Percentiles rank a stretch among this genome's conserved stretches.
Evolutionary conservation across 92 coral and sea anemone genomes (phyloP).

Genomic region (Porites lobata): DNA sequence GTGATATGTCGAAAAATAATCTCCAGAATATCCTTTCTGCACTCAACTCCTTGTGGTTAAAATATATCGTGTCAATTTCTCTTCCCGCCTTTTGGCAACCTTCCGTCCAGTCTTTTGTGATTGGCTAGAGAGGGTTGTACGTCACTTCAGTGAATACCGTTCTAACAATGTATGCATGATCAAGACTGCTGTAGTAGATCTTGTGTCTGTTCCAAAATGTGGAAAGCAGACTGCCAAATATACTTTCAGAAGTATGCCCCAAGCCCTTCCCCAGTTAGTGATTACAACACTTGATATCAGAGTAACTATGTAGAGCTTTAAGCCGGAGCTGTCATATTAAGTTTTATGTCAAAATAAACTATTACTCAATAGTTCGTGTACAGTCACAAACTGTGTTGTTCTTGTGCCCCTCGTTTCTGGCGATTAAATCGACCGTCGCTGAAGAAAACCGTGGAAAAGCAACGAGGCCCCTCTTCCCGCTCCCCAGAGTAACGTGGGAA

Average conservation of each 20-base stretch:
- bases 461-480: no score
- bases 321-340: slow-evolving; percentile 91
- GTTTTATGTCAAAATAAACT: slow-evolving; percentile 98
- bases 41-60: neutral
- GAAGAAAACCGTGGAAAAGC: neutral
- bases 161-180: no score
- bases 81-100: no score
- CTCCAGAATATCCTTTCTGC: no score
- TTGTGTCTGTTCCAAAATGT: slow-evolving; percentile 40
- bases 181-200: slow-evolving; percentile 19
- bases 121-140: no score
- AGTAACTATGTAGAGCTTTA: slow-evolving; percentile 91
- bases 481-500: no score
- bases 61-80: no score
- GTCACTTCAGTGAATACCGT: no score
- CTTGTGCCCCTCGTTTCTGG: neutral
- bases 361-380: slow-evolving; percentile 89
- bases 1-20: no score
- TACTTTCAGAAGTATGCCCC: slow-evolving; percentile 48
- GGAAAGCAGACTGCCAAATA: slow-evolving; percentile 55
- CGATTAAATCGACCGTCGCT: no score
- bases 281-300: slow-evolving; percentile 70
- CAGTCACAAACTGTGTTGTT: slow-evolving; percentile 41
- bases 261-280: slow-evolving; percentile 69
- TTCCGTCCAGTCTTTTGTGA: no score